Evolutionary conservation across 2,888 invertebrate species (phyloP).

Genomic region (Netelia inedita): DNA sequence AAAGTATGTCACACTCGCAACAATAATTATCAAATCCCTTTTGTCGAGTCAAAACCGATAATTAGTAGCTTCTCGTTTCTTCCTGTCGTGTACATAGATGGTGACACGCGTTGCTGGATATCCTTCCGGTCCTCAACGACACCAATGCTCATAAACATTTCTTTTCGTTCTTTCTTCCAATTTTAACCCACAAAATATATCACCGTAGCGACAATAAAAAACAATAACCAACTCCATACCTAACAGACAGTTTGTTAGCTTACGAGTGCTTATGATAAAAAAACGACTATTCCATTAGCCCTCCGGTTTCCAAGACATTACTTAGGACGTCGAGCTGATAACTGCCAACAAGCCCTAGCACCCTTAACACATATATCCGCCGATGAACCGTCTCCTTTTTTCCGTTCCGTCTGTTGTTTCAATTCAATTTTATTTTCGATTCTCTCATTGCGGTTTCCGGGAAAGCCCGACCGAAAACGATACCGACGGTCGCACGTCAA

Average conservation of each 20-base stretch:
- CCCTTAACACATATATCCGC: not conserved
- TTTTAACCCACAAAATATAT: not conserved
- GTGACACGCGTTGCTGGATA: slow-evolving; percentile 80
- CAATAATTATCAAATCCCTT: slow-evolving; percentile 58
- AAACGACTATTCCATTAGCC: too few species aligned
- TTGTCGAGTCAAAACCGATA: slow-evolving; percentile 52
- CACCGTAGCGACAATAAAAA: not conserved
- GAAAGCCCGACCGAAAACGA: slow-evolving; percentile 59
- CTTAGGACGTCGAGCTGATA: too few species aligned
- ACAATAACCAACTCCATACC: not conserved
- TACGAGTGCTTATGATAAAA: too few species aligned
- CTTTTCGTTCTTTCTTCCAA: not conserved
- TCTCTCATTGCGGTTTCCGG: slow-evolving; percentile 67
- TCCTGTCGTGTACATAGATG: slow-evolving; percentile 63
- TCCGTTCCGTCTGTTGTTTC: slow-evolving; percentile 45
- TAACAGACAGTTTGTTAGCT: not conserved
- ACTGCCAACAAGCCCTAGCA: too few species aligned
- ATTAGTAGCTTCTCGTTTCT: slow-evolving; percentile 66
- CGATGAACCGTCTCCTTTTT: slow-evolving; percentile 28
- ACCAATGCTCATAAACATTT: not conserved
- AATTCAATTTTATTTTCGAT: slow-evolving; percentile 48
- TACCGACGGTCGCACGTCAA: slow-evolving; percentile 83
- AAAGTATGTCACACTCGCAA: not conserved
- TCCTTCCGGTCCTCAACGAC: slow-evolving; percentile 75
- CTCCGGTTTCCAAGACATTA: too few species aligned